These are phyloP conservation scores for Atta colombica DNA, from an alignment of 1,140 invertebrate genomes.

Conservation along the genomic window DNA sequence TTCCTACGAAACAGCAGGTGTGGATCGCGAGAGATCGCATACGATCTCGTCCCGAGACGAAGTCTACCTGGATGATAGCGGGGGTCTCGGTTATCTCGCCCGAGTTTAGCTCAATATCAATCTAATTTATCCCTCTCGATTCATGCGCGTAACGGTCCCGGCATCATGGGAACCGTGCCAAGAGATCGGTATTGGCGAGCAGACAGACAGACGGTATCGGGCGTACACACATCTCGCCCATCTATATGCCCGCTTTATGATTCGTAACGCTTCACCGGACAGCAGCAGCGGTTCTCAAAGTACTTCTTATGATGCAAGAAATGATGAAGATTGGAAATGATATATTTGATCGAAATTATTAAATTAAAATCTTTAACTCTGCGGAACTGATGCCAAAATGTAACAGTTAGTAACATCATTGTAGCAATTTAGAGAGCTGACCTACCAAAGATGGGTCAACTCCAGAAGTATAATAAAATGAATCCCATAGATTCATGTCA, in stretches of 20 bases:
- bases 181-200: constrained; percentile 56
- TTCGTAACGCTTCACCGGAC: constrained; percentile 54
- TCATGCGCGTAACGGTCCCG: constrained; percentile 70
- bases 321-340: not conserved
- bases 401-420: too few species aligned
- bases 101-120: constrained; percentile 74
- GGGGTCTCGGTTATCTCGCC: constrained; percentile 39
- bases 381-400: too few species aligned
- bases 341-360: not conserved
- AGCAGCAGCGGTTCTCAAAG: constrained; percentile 55
- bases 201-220: constrained; percentile 62
- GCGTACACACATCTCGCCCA: constrained; percentile 60
- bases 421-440: too few species aligned
- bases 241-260: constrained; percentile 65
- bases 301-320: not conserved
- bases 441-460: too few species aligned
- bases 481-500: too few species aligned
- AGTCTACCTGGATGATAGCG: constrained; percentile 36
- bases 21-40: constrained; percentile 65
- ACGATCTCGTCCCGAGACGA: constrained; percentile 39
- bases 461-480: too few species aligned
- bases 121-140: constrained; percentile 69
- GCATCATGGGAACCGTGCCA: constrained; percentile 75
- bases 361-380: not conserved
- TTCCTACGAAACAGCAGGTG: constrained; percentile 73